Percentiles rank a stretch among this genome's conserved stretches.
Evolutionary conservation across 2,797 vertebrate genomes (phyloP).

Genomic region (Clamator glandarius): DNA sequence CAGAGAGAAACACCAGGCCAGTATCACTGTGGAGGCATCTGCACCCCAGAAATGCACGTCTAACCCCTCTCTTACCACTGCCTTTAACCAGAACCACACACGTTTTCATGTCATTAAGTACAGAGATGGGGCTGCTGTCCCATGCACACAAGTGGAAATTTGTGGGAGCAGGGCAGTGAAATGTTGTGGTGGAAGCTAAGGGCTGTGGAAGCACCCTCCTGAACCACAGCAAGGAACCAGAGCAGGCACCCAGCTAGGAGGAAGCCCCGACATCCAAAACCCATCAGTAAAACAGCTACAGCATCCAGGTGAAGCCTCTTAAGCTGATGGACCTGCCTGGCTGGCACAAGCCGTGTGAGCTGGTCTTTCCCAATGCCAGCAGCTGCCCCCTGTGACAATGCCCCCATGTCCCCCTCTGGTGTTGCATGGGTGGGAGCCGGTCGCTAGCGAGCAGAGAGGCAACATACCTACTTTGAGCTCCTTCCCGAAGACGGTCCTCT

Average conservation of each 20-base stretch:
- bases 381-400: neutral
- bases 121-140: rapidly evolving
- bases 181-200: neutral
- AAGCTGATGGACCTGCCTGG: rapidly evolving
- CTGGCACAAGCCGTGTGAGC: neutral
- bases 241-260: neutral
- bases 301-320: rapidly evolving
- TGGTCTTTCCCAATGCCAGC: neutral
- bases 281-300: rapidly evolving
- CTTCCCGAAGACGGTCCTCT: conserved; percentile 96
- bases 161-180: neutral
- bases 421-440: neutral
- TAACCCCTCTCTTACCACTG: neutral
- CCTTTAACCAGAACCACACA: neutral
- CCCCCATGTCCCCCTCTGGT: neutral
- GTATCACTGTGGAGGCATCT: neutral
- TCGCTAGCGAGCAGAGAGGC: neutral
- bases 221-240: neutral
- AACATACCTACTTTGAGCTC: conserved; percentile 99
- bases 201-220: neutral
- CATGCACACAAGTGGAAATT: rapidly evolving
- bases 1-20: neutral
- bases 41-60: neutral
- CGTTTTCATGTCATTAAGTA: rapidly evolving
- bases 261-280: neutral